These are phyloP conservation scores for Heliangelus exortis DNA, from an alignment of 2,797 vertebrate species.

Conservation along the genomic window DNA sequence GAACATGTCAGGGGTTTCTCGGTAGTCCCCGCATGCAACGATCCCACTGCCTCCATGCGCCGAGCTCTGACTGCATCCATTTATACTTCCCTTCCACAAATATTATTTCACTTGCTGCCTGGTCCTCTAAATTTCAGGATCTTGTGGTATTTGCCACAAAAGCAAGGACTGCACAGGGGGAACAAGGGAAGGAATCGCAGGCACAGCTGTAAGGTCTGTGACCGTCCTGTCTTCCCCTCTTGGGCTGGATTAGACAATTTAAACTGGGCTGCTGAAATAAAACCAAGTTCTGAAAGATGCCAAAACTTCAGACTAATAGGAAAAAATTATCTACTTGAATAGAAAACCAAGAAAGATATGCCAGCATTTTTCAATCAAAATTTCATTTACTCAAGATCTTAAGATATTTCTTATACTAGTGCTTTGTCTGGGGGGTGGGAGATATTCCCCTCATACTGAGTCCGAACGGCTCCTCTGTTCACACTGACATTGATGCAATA, in stretches of 20 bases:
- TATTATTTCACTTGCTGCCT: neutral
- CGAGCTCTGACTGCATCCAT: neutral
- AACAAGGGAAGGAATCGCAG: neutral
- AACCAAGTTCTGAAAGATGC: neutral
- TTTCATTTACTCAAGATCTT: neutral
- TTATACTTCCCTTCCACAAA: neutral
- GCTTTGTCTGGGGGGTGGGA: neutral
- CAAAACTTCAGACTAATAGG: neutral
- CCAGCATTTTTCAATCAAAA: neutral
- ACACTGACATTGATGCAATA: neutral
- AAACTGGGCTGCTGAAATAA: neutral
- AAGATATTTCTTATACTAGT: neutral
- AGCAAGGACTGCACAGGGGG: neutral
- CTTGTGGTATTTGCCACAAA: neutral
- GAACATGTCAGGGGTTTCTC: neutral
- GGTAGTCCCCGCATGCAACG: neutral
- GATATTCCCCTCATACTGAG: neutral
- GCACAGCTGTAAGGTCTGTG: rapidly evolving
- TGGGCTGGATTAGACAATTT: neutral
- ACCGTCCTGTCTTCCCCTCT: neutral
- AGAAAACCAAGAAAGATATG: neutral
- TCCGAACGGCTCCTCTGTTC: neutral
- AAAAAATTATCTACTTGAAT: conserved; percentile 21
- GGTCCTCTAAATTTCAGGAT: neutral
- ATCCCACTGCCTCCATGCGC: neutral